Evolutionary conservation across 2,888 invertebrate species (phyloP).

Genomic region (Cephus runcator): DNA sequence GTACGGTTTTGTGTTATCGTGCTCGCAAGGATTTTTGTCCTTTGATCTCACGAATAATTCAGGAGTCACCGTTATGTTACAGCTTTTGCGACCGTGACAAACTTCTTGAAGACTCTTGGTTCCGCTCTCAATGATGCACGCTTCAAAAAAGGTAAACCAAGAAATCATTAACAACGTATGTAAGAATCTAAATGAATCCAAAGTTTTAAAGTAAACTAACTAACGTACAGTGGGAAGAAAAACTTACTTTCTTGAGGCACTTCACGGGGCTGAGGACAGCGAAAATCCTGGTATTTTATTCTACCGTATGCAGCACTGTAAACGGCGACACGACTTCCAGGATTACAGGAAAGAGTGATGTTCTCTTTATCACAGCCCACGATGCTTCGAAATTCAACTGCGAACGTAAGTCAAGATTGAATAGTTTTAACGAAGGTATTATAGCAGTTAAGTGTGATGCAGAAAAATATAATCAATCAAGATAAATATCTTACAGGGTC

Average conservation of each 20-base stretch:
- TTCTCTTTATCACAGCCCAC: constrained; percentile 89
- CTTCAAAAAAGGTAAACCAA: not conserved
- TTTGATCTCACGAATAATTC: constrained; percentile 14
- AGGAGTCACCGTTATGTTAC: constrained; percentile 10
- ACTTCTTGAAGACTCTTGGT: constrained; percentile 11
- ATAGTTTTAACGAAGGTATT: too few species aligned
- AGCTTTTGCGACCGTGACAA: constrained; percentile 17
- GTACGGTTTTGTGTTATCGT: constrained; percentile 19
- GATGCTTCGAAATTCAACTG: constrained; percentile 91
- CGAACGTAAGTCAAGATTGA: constrained; percentile 44
- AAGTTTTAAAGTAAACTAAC: too few species aligned
- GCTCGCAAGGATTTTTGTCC: constrained; percentile 15
- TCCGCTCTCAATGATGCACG: constrained; percentile 17
- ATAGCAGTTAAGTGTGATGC: not conserved
- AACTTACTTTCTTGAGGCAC: not conserved
- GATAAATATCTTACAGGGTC: constrained; percentile 79
- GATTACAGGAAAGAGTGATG: constrained; percentile 85
- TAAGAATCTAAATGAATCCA: not conserved
- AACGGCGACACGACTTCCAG: constrained; percentile 84
- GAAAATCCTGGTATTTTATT: constrained; percentile 71
- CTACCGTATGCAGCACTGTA: constrained; percentile 91
- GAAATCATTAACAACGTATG: not conserved
- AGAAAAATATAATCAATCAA: not conserved
- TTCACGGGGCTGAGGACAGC: not conserved
- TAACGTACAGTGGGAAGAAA: too few species aligned